Conservation (phyloP, 2,797 vertebrate species). For the Pseudopleuronectes americanus region DNA sequence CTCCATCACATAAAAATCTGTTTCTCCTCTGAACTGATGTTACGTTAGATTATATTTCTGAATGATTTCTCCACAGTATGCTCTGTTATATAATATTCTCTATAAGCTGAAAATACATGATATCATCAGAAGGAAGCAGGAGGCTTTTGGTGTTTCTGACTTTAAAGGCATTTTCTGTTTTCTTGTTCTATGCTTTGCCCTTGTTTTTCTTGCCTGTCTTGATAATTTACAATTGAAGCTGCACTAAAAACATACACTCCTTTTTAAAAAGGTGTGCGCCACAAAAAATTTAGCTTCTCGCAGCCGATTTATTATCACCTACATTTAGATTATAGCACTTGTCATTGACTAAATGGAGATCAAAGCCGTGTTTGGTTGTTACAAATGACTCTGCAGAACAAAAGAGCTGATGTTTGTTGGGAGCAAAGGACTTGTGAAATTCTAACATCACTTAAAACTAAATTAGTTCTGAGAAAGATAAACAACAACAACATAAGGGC, state of each 20-base stretch:
- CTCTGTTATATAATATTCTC: background rate
- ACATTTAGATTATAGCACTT: constrained; percentile 72
- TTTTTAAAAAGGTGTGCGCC: constrained; percentile 31
- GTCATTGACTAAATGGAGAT: constrained; percentile 76
- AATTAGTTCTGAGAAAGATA: background rate
- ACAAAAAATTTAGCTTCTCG: constrained; percentile 59
- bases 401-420: constrained; percentile 44
- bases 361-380: constrained; percentile 73
- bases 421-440: constrained; percentile 46
- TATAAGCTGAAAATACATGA: constrained; percentile 4
- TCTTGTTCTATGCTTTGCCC: background rate
- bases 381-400: constrained; percentile 75
- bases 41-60: constrained; percentile 1
- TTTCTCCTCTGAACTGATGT: background rate
- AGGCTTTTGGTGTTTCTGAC: background rate
- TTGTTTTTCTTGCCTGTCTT: background rate
- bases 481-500: constrained; percentile 4
- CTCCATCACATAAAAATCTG: background rate
- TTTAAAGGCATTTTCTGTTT: background rate
- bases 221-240: constrained; percentile 16
- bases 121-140: background rate
- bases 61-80: background rate
- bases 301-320: constrained; percentile 68
- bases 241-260: constrained; percentile 36
- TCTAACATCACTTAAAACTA: constrained; percentile 34